Conservation (phyloP, 2,797 vertebrate species). For the Pachyuromys duprasi region DNA sequence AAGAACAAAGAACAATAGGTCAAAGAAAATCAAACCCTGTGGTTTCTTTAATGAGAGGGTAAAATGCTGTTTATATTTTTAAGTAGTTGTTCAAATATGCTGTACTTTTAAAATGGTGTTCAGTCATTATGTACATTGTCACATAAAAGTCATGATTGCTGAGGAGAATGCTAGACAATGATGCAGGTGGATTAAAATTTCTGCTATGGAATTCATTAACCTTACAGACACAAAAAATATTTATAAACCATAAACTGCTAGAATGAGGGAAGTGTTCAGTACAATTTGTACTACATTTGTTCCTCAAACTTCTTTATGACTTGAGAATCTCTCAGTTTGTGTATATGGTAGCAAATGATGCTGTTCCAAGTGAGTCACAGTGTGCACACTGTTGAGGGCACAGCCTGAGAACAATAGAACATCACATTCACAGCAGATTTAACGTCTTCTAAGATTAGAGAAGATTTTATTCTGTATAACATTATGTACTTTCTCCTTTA, state of each 20-base stretch:
- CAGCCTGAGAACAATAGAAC: neutral
- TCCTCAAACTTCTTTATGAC: conserved; percentile 12
- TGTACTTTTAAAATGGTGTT: conserved; percentile 22
- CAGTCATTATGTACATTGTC: neutral
- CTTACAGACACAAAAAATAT: conserved; percentile 61
- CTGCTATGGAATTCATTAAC: conserved; percentile 68
- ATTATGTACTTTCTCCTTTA: neutral
- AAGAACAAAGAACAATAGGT: neutral
- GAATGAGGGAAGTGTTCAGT: conserved; percentile 39
- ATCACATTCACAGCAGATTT: neutral
- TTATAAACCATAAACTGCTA: conserved; percentile 69
- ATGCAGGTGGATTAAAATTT: conserved; percentile 46
- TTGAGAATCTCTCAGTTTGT: conserved; percentile 51
- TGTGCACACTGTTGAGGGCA: neutral
- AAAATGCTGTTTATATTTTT: neutral
- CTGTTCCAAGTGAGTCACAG: neutral
- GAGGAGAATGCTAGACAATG: conserved; percentile 20
- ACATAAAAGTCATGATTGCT: conserved; percentile 15
- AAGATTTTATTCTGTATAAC: neutral
- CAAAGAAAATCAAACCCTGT: neutral
- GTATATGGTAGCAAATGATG: neutral
- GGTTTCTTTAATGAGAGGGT: neutral
- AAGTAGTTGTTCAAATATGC: neutral
- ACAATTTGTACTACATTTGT: conserved; percentile 28
- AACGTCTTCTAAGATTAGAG: neutral